Percentiles rank a stretch among this genome's conserved stretches.
These are phyloP conservation scores for Aphelenchoides fujianensis DNA, from an alignment of 1,140 invertebrate genomes.

Conservation along the genomic window DNA sequence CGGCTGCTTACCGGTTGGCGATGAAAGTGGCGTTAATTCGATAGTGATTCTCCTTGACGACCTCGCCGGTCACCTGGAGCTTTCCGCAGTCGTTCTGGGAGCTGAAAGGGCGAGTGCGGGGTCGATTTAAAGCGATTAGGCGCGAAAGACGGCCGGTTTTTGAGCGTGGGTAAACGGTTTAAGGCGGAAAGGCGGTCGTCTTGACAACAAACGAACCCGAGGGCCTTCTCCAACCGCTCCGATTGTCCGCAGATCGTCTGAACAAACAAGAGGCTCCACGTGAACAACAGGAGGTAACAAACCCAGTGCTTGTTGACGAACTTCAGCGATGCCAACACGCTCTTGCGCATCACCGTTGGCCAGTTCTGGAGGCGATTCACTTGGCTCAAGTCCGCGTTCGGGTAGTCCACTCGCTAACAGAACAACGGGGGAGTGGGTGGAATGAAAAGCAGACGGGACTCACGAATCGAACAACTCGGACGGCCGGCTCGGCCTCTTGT, in stretches of 20 bases:
- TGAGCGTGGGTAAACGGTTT: neutral
- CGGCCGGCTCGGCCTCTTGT: constrained; percentile 36
- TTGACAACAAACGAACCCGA: constrained; percentile 18
- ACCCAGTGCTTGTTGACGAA: constrained; percentile 62
- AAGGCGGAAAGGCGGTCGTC: neutral
- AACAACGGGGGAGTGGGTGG: neutral
- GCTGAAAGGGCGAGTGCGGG: constrained; percentile 3
- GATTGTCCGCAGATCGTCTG: constrained; percentile 52
- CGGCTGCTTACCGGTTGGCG: constrained; percentile 48
- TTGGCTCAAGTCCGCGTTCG: constrained; percentile 37
- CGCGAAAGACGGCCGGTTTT: constrained; percentile 17
- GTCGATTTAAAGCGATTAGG: neutral
- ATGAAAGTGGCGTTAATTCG: constrained; percentile 61
- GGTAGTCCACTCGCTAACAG: constrained; percentile 31
- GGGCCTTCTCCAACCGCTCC: constrained; percentile 25
- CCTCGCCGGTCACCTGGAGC: constrained; percentile 60
- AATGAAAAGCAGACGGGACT: too few species aligned
- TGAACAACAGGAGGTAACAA: neutral
- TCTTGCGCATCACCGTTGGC: constrained; percentile 55
- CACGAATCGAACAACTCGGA: constrained; percentile 41
- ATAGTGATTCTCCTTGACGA: constrained; percentile 48
- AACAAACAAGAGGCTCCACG: neutral
- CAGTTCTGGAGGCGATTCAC: constrained; percentile 48
- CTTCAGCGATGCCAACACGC: constrained; percentile 55
- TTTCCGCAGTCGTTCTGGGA: constrained; percentile 54